Percentiles rank a stretch among this genome's conserved stretches.
These are phyloP conservation scores for Sylvietta virens DNA, from an alignment of 2,113 vertebrate species.

Conservation along the genomic window DNA sequence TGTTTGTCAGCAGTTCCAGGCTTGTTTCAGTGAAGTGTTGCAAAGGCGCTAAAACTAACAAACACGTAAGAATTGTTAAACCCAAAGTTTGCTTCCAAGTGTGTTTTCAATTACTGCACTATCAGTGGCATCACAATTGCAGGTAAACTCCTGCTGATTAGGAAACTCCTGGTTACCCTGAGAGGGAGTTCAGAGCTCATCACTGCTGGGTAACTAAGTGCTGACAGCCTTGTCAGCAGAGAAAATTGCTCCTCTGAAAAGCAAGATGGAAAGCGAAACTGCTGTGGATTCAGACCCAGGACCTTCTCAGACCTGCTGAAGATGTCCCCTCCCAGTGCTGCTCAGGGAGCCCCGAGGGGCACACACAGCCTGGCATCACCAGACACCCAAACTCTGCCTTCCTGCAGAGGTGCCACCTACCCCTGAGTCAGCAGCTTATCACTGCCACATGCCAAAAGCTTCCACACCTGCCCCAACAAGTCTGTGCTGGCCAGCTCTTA, in stretches of 20 bases:
- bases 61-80: not conserved
- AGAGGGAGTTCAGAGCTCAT: not conserved
- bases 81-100: not conserved
- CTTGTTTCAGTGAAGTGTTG: not conserved
- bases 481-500: not conserved
- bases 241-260: not conserved
- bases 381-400: not conserved
- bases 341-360: fast-evolving
- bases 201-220: not conserved
- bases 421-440: not conserved
- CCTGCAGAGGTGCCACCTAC: not conserved
- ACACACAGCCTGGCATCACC: not conserved
- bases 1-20: not conserved
- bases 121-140: not conserved
- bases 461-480: not conserved
- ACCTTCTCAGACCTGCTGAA: not conserved
- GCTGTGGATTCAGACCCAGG: not conserved
- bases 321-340: fast-evolving
- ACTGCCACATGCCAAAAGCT: not conserved
- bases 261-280: not conserved
- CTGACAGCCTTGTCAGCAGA: not conserved
- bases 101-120: not conserved
- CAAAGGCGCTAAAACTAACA: not conserved
- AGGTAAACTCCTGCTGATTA: not conserved
- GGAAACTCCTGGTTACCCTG: not conserved